Percentiles rank a stretch among this genome's conserved stretches.
phyloP scores from a whole-genome alignment of 2,888 invertebrate genomes.

The Drosophila macrospina region DNA sequence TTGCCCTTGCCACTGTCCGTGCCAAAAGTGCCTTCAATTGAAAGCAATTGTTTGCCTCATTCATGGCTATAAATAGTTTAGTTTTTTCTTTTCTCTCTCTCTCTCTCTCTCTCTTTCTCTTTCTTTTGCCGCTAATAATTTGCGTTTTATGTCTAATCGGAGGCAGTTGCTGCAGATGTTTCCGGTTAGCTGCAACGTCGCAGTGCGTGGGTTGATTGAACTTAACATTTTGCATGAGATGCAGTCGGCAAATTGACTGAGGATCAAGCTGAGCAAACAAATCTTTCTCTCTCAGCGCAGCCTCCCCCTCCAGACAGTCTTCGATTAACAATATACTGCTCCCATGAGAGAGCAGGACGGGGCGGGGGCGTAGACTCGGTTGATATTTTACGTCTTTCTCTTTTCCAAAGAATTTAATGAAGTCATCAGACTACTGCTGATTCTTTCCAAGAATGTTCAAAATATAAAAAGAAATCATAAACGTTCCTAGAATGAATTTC shows the following conservation, averaged over 20 bases:
- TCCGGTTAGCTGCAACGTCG: constrained; percentile 60
- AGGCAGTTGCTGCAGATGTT: constrained; percentile 67
- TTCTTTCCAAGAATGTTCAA: background rate
- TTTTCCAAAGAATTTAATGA: background rate
- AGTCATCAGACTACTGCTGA: constrained; percentile 1
- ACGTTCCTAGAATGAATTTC: background rate
- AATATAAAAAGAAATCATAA: background rate
- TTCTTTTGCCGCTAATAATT: constrained; percentile 64
- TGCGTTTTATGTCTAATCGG: constrained; percentile 71
- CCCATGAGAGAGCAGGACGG: background rate
- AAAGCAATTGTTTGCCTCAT: constrained; percentile 67
- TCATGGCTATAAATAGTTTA: constrained; percentile 67
- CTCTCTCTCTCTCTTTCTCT: background rate
- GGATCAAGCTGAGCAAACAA: constrained; percentile 56
- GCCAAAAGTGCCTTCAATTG: constrained; percentile 54
- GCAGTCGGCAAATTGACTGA: constrained; percentile 39
- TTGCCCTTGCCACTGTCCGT: constrained; percentile 44
- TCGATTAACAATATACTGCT: constrained; percentile 14
- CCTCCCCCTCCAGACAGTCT: constrained; percentile 6
- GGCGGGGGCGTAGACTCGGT: background rate
- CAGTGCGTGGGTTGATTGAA: constrained; percentile 64
- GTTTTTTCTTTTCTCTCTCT: constrained; percentile 8
- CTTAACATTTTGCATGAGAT: constrained; percentile 43
- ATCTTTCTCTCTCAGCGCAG: constrained; percentile 17
- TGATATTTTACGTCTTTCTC: background rate